Evolutionary conservation across 2,888 invertebrate species (phyloP).

Genomic region (Eilema depressum): DNA sequence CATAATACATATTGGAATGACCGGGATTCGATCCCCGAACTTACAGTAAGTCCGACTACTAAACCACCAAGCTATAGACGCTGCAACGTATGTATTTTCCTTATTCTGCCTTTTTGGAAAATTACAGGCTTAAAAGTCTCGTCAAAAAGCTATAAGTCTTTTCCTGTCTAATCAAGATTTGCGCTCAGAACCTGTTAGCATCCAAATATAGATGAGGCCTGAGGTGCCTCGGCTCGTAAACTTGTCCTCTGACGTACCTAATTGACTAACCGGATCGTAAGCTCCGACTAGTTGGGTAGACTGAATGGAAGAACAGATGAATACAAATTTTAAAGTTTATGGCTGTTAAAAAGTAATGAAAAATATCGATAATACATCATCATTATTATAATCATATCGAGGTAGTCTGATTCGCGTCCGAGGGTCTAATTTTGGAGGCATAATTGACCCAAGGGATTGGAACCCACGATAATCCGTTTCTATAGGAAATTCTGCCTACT

Average conservation of each 20-base stretch:
- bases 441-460: too few relatives aligned
- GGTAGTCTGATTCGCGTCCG: too few relatives aligned
- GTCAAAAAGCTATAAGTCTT: background rate
- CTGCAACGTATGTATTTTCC: too few relatives aligned
- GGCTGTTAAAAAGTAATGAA: background rate
- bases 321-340: background rate
- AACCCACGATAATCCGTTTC: too few relatives aligned
- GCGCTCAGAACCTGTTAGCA: constrained; percentile 3
- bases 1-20: too few relatives aligned
- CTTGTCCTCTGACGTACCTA: constrained; percentile 24
- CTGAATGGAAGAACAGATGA: constrained; percentile 22
- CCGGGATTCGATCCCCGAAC: too few relatives aligned
- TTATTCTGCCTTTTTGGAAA: too few relatives aligned
- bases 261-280: constrained; percentile 30
- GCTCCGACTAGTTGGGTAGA: constrained; percentile 24
- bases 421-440: too few relatives aligned
- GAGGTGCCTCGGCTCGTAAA: constrained; percentile 15
- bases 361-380: background rate
- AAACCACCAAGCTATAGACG: too few relatives aligned
- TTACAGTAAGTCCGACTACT: too few relatives aligned
- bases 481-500: too few relatives aligned
- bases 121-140: background rate
- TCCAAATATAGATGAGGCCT: constrained; percentile 29
- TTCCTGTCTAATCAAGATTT: constrained; percentile 20
- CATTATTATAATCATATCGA: too few relatives aligned